A percentile compares a stretch with the other conserved stretches of the same genome.
Conservation (phyloP, 2,888 invertebrate genomes). For the Branchellion lobata region DNA sequence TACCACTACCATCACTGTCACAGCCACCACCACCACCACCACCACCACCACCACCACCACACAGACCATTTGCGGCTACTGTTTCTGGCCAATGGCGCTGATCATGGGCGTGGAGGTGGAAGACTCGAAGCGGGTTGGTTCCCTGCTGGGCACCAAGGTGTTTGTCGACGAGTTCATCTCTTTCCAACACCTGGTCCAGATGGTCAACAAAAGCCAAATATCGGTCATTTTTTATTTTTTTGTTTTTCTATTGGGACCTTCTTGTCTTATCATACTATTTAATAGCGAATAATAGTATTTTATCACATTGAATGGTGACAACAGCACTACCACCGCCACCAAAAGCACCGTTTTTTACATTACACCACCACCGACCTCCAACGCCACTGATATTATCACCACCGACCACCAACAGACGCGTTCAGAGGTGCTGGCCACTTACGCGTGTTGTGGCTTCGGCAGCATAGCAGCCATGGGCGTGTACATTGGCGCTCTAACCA, state of each 20-base stretch:
- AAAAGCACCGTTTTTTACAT: too few species aligned
- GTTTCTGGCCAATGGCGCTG: conserved; percentile 53
- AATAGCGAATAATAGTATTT: too few species aligned
- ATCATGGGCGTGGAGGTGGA: conserved; percentile 53
- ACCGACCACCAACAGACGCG: conserved; percentile 52
- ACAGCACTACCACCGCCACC: too few species aligned
- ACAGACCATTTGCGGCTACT: conserved; percentile 53
- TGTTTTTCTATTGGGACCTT: too few species aligned
- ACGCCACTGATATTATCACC: too few species aligned
- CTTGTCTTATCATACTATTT: too few species aligned
- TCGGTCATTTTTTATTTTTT: too few species aligned
- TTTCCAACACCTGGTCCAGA: conserved; percentile 51
- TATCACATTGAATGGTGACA: too few species aligned
- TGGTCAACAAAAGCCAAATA: conserved; percentile 49
- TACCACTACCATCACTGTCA: too few species aligned
- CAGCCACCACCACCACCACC: too few species aligned
- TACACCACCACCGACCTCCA: too few species aligned
- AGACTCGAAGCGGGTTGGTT: conserved; percentile 51
- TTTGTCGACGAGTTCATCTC: conserved; percentile 53
- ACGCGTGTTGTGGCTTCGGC: conserved; percentile 53
- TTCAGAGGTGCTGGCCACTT: conserved; percentile 52
- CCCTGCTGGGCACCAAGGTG: conserved; percentile 52
- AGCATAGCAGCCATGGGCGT: conserved; percentile 53
- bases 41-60: too few species aligned
- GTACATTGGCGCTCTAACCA: conserved; percentile 52